Base-by-base conservation (phyloP, 2,888 invertebrate species). In the Polia nebulosa region DNA sequence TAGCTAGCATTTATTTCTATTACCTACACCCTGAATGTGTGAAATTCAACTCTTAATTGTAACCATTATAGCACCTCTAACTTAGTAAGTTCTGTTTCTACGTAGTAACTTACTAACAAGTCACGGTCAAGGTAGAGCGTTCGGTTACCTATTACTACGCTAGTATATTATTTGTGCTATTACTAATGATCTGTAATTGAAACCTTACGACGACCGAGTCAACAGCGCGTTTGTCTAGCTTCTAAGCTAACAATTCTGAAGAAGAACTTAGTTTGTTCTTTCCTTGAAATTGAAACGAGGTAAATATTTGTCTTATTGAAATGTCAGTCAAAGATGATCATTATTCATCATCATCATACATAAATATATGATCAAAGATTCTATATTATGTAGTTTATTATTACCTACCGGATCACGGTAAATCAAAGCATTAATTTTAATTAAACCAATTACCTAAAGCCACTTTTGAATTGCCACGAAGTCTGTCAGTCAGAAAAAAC, bases 101-200 rank as follows among this genome's bases (percentile, higher is more conserved):
- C 20, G 20, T 6, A 47, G n/a, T n/a, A n/a, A n/a, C n/a, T n/a
- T n/a, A n/a, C 29, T 41, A 20, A 17, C 7, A 15, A 58, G 47
- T 69, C 67, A 58, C 47, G 39, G 58, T 58, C 69, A 34, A 69
- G 58, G 25, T 17, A 68, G 22, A 17, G 11, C 45, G 20, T 53
- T 27, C 27, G 27, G 4, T 32, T 22, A 63, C 22, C 17, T 4
- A 8, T 15, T 20, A 17, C 17, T 17, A 29, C n/a, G n/a, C n/a
- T n/a, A n/a, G n/a, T n/a, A n/a, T n/a, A n/a, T n/a, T n/a, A n/a
- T n/a, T n/a, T n/a, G n/a, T n/a, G n/a, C n/a, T n/a, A n/a, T n/a
- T n/a, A n/a, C n/a, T n/a, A n/a, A n/a, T n/a, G n/a, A n/a, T n/a
- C n/a, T n/a, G n/a, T n/a, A n/a, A n/a, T n/a, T 55, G 34, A 13